Base-by-base conservation (phyloP, 2,113 vertebrate species). In the Cephalopterus ornatus region DNA sequence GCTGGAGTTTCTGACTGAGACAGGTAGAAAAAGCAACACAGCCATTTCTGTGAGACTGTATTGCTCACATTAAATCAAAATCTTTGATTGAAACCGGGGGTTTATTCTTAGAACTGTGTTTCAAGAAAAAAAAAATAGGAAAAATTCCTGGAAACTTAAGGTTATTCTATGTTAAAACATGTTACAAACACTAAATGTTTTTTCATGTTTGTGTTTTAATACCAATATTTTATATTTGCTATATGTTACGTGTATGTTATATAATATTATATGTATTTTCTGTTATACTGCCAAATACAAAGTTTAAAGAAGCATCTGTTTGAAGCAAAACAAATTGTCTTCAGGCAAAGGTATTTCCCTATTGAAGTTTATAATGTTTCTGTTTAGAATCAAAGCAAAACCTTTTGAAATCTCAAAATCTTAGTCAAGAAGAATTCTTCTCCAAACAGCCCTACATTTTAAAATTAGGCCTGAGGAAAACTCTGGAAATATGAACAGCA, bases 11-110 rank as follows among this genome's bases (percentile, higher is more conserved):
- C 59, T 85, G 32, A 20, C 4, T 39, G 18, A 67, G 35, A 32
- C 21, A 65, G 13, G 21, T 14, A 33, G 70, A 22, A 78, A 59
- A 70, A 77, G 15, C 23, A 65, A 4, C 49, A 44, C 15, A 30
- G 18, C 24, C 41, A 5, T 23, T 68, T 77, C n/a, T 88, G 33
- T 1, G 2, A 37, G 42, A 68, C 32, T 14, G 15, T 27, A 30
- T 62, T 81, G 16, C 35, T 70, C 35, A 59, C 70, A 88, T 79
- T 7, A 55, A 70, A 83, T 15, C 2, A 17, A 44, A 78, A 46
- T 66, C 5, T 52, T 74, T 12, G 1, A 27, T 55, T 82, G 16
- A 74, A 56, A 49, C 0, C 3, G 27, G 7, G 2, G 10, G 0
- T 61, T 79, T 78, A 11, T 27, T 46, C 66, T 61, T 41, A 66